Conservation (phyloP, 2,888 invertebrate genomes). For the Drosophila ezoana region DNA sequence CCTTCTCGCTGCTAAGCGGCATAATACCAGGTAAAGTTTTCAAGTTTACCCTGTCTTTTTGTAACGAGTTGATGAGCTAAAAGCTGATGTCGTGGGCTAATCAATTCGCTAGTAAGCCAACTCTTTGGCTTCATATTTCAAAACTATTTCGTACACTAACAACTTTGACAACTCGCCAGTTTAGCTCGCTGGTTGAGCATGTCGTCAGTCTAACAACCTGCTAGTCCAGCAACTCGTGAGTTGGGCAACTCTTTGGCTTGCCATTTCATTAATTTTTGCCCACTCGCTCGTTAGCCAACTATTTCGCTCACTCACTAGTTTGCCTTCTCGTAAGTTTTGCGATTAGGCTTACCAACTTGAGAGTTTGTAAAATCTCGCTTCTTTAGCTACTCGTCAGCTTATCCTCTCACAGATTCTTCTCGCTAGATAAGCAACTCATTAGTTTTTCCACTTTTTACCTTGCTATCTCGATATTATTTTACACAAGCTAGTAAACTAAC, state of each 20-base stretch:
- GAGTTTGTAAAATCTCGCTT: not conserved
- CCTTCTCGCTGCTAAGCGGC: slow-evolving; percentile 90
- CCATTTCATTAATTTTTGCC: too few species aligned
- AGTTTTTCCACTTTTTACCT: not conserved
- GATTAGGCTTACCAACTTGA: not conserved
- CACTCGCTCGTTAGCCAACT: not conserved
- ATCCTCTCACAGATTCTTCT: not conserved
- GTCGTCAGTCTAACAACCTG: too few species aligned
- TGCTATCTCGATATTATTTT: not conserved
- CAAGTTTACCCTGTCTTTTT: too few species aligned
- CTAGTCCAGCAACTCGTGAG: not conserved
- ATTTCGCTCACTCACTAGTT: not conserved
- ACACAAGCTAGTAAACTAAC: not conserved
- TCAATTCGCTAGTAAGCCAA: not conserved
- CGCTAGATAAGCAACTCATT: not conserved
- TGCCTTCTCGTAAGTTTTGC: not conserved
- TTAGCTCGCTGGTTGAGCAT: not conserved
- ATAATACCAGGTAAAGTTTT: slow-evolving; percentile 90
- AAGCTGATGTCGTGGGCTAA: not conserved
- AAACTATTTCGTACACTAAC: too few species aligned
- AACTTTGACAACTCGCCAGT: not conserved
- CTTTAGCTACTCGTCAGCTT: not conserved
- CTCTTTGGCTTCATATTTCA: too few species aligned
- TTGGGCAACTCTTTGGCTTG: not conserved
- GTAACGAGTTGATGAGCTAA: too few species aligned